phyloP scores from a whole-genome alignment of 2,888 invertebrate genomes.

The Pediacus dermestoides region DNA sequence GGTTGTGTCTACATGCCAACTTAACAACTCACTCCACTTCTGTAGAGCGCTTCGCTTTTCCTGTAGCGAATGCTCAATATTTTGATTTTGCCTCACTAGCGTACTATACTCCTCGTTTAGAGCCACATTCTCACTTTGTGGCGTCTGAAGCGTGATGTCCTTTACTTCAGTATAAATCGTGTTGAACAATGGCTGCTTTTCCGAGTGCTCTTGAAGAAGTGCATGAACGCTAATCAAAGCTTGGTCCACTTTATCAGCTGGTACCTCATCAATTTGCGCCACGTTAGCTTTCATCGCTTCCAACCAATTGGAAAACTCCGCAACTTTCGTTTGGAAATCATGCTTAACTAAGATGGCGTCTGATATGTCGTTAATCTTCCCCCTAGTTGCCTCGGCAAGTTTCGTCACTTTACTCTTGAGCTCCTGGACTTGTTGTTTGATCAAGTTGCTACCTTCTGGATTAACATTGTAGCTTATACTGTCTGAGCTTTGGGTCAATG shows the following conservation, averaged over 20 bases:
- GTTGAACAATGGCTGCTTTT: constrained; percentile 74
- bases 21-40: constrained; percentile 78
- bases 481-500: constrained; percentile 75
- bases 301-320: constrained; percentile 78
- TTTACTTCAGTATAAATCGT: constrained; percentile 81
- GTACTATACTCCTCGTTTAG: constrained; percentile 73
- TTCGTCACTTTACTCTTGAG: constrained; percentile 72
- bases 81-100: constrained; percentile 73
- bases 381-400: constrained; percentile 71
- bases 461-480: constrained; percentile 72
- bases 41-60: constrained; percentile 72
- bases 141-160: constrained; percentile 64
- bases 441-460: constrained; percentile 68
- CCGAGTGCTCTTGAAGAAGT: constrained; percentile 78
- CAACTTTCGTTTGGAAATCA: constrained; percentile 76
- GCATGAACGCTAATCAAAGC: constrained; percentile 75
- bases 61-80: constrained; percentile 68
- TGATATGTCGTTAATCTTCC: constrained; percentile 74
- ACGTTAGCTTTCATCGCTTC: constrained; percentile 67
- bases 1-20: constrained; percentile 76
- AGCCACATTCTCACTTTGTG: constrained; percentile 70
- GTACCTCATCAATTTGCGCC: constrained; percentile 75
- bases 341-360: constrained; percentile 78
- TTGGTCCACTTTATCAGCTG: constrained; percentile 75
- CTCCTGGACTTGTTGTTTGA: constrained; percentile 70